Percentiles rank a stretch among this genome's conserved stretches.
phyloP scores from a whole-genome alignment of 2,888 invertebrate species.

The Napeogenes inachia region DNA sequence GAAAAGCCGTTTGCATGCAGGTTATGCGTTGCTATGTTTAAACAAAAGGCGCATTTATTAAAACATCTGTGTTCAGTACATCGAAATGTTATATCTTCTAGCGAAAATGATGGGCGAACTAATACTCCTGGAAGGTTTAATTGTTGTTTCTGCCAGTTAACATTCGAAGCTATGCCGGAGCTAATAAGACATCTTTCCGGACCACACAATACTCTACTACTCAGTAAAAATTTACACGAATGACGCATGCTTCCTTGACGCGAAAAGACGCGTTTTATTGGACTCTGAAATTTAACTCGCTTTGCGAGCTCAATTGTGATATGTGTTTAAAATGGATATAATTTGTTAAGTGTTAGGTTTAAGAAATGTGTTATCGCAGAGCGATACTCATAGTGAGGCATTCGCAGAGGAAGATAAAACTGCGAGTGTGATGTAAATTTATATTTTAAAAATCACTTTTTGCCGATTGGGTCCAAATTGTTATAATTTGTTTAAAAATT shows the following conservation, averaged over 20 bases:
- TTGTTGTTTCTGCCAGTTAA: slow-evolving; percentile 92
- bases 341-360: slow-evolving; percentile 61
- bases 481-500: slow-evolving; percentile 79
- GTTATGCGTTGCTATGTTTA: slow-evolving; percentile 93
- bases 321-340: slow-evolving; percentile 72
- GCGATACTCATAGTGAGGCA: slow-evolving; percentile 67
- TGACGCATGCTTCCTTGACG: slow-evolving; percentile 69
- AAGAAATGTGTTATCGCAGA: slow-evolving; percentile 68
- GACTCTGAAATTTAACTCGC: slow-evolving; percentile 69
- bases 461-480: slow-evolving; percentile 74
- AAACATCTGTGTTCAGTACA: slow-evolving; percentile 94
- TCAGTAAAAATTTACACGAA: slow-evolving; percentile 92
- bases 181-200: slow-evolving; percentile 91
- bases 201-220: slow-evolving; percentile 90
- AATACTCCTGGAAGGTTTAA: slow-evolving; percentile 84
- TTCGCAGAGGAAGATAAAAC: slow-evolving; percentile 48
- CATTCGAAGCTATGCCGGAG: slow-evolving; percentile 91
- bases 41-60: slow-evolving; percentile 91
- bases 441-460: slow-evolving; percentile 63
- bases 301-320: slow-evolving; percentile 73
- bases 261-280: slow-evolving; percentile 54
- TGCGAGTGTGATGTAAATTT: slow-evolving; percentile 59
- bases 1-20: slow-evolving; percentile 94
- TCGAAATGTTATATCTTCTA: slow-evolving; percentile 90
- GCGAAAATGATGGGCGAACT: slow-evolving; percentile 82